Conservation (phyloP, 2,888 invertebrate species). For the Coelopa pilipes region DNA sequence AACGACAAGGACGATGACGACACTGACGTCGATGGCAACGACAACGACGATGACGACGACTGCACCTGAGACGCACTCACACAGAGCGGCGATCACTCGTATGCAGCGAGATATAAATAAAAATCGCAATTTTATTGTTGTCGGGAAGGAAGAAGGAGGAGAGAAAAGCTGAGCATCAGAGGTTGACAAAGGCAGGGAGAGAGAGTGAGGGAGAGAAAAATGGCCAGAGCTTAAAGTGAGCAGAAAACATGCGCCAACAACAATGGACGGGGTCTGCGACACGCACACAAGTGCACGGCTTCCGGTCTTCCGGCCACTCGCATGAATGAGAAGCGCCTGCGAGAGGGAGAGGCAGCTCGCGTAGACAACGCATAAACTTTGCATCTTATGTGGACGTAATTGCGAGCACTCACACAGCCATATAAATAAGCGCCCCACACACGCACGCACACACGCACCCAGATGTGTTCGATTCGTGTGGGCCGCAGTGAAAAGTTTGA, state of each 20-base stretch:
- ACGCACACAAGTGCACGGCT: background rate
- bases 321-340: slow-evolving; percentile 3
- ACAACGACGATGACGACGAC: too few species aligned
- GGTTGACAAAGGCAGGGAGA: too few species aligned
- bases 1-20: too few species aligned
- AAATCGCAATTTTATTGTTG: too few species aligned
- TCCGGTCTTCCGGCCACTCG: background rate
- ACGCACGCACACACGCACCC: background rate
- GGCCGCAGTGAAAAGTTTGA: slow-evolving; percentile 39
- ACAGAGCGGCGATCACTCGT: too few species aligned
- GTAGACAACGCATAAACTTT: slow-evolving; percentile 42
- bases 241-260: slow-evolving; percentile 11
- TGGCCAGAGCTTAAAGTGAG: slow-evolving; percentile 2
- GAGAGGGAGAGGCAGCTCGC: slow-evolving; percentile 1
- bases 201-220: background rate
- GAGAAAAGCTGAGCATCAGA: too few species aligned
- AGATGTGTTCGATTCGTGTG: background rate
- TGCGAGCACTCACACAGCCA: slow-evolving; percentile 38
- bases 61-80: too few species aligned
- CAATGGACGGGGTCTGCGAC: too few species aligned
- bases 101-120: too few species aligned
- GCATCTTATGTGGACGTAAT: slow-evolving; percentile 42
- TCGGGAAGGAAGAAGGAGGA: too few species aligned
- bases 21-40: too few species aligned
- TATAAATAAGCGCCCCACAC: slow-evolving; percentile 45